These are phyloP conservation scores for Agriopis aurantiaria DNA, from an alignment of 2,888 invertebrate genomes.

Conservation along the genomic window DNA sequence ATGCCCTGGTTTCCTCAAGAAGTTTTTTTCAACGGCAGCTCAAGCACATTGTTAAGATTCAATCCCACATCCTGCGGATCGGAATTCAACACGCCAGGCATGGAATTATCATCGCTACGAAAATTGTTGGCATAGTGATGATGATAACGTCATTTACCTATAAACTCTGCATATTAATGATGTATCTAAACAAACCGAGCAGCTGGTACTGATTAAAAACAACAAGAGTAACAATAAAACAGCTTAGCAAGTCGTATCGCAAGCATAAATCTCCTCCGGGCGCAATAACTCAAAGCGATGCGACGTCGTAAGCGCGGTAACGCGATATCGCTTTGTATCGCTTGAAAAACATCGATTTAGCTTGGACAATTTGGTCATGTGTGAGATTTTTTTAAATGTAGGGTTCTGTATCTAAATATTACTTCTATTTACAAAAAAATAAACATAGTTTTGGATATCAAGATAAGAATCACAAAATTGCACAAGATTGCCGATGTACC, in stretches of 20 bases:
- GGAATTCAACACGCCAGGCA: too few species aligned
- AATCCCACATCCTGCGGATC: too few species aligned
- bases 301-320: constrained; percentile 43
- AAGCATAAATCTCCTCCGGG: constrained; percentile 41
- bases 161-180: neutral
- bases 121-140: too few species aligned
- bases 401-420: neutral
- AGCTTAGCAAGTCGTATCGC: constrained; percentile 23
- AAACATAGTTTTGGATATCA: too few species aligned
- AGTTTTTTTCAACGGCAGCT: too few species aligned
- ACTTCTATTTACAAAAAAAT: too few species aligned
- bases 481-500: too few species aligned
- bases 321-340: constrained; percentile 36
- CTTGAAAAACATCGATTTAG: constrained; percentile 12
- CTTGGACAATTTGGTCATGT: neutral
- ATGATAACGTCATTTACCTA: too few species aligned
- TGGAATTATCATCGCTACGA: too few species aligned
- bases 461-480: too few species aligned
- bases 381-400: neutral
- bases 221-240: constrained; percentile 44
- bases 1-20: too few species aligned
- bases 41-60: too few species aligned
- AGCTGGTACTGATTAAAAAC: constrained; percentile 9
- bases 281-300: constrained; percentile 44
- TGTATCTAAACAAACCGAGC: constrained; percentile 3